A percentile compares a stretch with the other conserved stretches of the same genome.
phyloP scores from a whole-genome alignment of 64 coral and sea anemone genomes.

The Actinia tenebrosa region DNA sequence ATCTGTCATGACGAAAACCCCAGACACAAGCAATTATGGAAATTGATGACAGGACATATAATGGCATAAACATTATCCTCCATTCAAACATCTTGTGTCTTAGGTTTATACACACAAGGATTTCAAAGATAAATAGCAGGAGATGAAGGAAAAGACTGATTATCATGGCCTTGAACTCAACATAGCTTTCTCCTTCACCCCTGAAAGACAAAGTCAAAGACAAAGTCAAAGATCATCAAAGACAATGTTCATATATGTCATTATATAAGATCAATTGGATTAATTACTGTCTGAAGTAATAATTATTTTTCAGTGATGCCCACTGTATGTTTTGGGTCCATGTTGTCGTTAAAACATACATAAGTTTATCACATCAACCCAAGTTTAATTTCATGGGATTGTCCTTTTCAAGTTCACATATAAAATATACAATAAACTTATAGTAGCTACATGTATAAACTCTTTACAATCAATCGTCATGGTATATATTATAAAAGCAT shows the following conservation, averaged over 20 bases:
- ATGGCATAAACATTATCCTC: constrained; percentile 92
- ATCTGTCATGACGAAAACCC: constrained; percentile 97
- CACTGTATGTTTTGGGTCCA: too few relatives aligned
- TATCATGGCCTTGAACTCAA: constrained; percentile 98
- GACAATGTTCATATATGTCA: neutral
- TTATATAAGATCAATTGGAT: too few relatives aligned
- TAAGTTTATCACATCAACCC: too few relatives aligned
- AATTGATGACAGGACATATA: constrained; percentile 78
- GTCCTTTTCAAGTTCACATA: too few relatives aligned
- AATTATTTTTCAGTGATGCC: too few relatives aligned
- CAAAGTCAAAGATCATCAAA: neutral
- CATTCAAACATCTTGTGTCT: constrained; percentile 55
- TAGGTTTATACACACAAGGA: constrained; percentile 89
- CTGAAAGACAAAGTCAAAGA: constrained; percentile 37
- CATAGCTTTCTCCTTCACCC: constrained; percentile 83
- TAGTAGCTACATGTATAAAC: too few relatives aligned
- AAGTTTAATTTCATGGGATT: too few relatives aligned
- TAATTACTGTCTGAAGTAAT: too few relatives aligned
- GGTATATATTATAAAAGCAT: neutral
- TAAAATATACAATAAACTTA: too few relatives aligned
- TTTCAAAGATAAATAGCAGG: constrained; percentile 85
- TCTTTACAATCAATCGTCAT: too few relatives aligned
- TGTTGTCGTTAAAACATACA: too few relatives aligned
- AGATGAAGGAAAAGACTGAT: constrained; percentile 84
- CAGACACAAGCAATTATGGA: constrained; percentile 97